Conservation (phyloP, 2,888 invertebrate species). For the Nephrotoma appendiculata region DNA sequence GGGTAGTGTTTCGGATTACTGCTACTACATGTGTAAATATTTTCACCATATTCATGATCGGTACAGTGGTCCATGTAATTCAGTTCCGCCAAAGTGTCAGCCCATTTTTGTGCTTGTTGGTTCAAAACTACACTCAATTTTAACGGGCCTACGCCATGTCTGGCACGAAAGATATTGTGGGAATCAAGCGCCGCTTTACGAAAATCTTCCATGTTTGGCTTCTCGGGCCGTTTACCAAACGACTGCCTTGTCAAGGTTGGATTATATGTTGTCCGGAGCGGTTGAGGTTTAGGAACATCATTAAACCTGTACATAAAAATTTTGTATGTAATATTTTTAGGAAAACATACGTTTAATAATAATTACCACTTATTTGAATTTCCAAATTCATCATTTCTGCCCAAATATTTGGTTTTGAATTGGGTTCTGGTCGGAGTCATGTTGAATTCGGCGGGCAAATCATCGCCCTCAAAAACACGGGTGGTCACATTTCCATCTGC, state of each 20-base stretch:
- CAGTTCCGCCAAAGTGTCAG: not conserved
- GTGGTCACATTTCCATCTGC: not conserved
- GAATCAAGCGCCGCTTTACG: not conserved
- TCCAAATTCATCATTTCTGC: not conserved
- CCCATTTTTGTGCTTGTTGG: not conserved
- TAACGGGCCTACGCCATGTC: not conserved
- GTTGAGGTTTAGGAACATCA: not conserved
- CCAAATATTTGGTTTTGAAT: not conserved
- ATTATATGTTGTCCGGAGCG: not conserved
- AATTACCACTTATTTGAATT: not conserved
- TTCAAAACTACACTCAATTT: not conserved
- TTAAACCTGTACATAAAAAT: not conserved
- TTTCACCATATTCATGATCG: not conserved
- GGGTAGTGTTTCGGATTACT: not conserved
- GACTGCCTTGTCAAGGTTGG: not conserved
- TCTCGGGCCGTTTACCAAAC: not conserved
- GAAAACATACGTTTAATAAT: not conserved
- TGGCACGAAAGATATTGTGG: not conserved
- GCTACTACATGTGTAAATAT: not conserved
- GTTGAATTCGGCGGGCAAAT: not conserved
- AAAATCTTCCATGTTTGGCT: not conserved
- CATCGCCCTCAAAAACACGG: not conserved
- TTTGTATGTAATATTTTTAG: not conserved
- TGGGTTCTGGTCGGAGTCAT: not conserved
- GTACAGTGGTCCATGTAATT: not conserved